Evolutionary conservation across 2,888 invertebrate genomes (phyloP), one percentile per base, ranked within the genome.

Genomic region (Chrysina gloriosa): DNA sequence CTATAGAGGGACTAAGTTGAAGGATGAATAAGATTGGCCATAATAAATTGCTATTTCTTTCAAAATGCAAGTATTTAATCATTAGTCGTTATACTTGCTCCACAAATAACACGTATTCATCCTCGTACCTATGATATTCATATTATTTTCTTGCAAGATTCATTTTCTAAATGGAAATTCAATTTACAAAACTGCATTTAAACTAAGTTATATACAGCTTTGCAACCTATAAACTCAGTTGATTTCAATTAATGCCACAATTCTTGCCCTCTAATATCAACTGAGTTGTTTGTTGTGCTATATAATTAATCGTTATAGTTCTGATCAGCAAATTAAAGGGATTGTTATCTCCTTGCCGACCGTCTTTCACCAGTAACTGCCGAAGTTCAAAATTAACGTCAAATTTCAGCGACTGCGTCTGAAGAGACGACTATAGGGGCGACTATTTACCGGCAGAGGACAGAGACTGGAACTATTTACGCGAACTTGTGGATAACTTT

Each of bases 401-500:
- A 45, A 54, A 54, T 65, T 65, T 65, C 65, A 16, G 39, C 65
- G 54, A 65, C 45, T 45, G 5, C 42, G 42, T 31, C 29, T 27
- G 31, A 23, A 29, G 21, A 65, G 54, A 65, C 45, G 45, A 27
- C 45, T 29, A 42, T 52, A 50, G 25, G 50, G 65, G 50, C n/a
- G 65, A 52, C 31, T 50, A 56, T 34, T 42, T 45, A 45, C 56
- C 27, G 42, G 29, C 36, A 56, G 56, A 45, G 39, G 65, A 65
- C 54, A 65, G 54, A 47, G 45, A 56, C 52, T 52, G 52, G 36
- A 68, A 63, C 68, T 63, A 68, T 63, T 68, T 68, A 68, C 68
- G 68, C 48, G 67, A 67, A 69, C 65, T 68, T 65, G 61, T 48
- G 70, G 68, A 76, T 75, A 74, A 75, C 71, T 74, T 71, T 71